These are phyloP conservation scores for Phymatocera aterrima DNA, from an alignment of 2,888 invertebrate genomes.

Conservation along the genomic window DNA sequence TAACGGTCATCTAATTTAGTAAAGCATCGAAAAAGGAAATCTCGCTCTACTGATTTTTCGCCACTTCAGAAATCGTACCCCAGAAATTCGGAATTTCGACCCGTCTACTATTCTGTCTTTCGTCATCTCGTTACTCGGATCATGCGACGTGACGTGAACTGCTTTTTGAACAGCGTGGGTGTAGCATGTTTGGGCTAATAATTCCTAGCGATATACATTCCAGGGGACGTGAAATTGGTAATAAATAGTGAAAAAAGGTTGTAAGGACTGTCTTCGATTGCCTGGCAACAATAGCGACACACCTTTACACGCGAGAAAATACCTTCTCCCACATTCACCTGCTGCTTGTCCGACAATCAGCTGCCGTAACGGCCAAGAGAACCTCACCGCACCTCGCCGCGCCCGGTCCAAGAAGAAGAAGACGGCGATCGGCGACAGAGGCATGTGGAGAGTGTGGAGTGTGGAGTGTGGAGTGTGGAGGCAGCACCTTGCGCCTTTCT, in stretches of 20 bases:
- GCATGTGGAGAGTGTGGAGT: conserved; percentile 41
- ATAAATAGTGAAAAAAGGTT: conserved; percentile 17
- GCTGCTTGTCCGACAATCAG: conserved; percentile 45
- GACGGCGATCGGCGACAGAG: conserved; percentile 41
- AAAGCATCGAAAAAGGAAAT: too few species aligned
- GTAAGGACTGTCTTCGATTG: conserved; percentile 50
- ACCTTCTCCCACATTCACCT: conserved; percentile 44
- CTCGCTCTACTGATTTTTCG: too few species aligned
- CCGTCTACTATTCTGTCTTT: too few species aligned
- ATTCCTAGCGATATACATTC: conserved; percentile 15
- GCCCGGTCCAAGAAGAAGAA: conserved; percentile 46
- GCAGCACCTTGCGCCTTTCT: conserved; percentile 46
- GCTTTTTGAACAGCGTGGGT: too few species aligned
- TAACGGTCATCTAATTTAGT: too few species aligned
- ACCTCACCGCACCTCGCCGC: conserved; percentile 54
- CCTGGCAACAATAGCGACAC: conserved; percentile 73
- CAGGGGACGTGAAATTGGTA: conserved; percentile 6
- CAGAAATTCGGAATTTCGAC: too few species aligned
- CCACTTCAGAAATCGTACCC: too few species aligned
- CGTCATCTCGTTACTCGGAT: too few species aligned
- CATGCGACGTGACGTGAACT: too few species aligned
- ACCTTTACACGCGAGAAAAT: conserved; percentile 65
- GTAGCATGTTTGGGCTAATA: background rate
- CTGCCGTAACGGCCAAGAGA: conserved; percentile 47
- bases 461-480: too few species aligned